A percentile compares a stretch with the other conserved stretches of the same genome.
Conservation (phyloP, 2,113 vertebrate genomes). For the Oenanthe melanoleuca region DNA sequence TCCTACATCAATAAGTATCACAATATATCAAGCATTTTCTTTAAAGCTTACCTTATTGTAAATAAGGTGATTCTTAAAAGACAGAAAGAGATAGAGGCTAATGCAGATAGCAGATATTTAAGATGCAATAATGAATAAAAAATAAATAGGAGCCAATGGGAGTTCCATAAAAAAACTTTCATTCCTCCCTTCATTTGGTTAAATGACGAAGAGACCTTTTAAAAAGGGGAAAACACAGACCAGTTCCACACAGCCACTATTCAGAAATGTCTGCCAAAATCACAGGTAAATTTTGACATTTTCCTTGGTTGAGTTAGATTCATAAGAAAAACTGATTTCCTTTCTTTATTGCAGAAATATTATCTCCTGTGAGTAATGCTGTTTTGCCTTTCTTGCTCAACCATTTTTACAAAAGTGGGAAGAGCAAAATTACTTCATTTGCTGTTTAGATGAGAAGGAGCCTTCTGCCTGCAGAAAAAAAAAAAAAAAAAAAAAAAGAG, state of each 20-base stretch:
- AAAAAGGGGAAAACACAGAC: not conserved
- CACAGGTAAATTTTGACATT: not conserved
- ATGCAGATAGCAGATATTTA: not conserved
- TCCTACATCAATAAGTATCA: not conserved
- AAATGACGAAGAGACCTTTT: not conserved
- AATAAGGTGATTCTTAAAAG: not conserved
- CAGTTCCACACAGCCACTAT: not conserved
- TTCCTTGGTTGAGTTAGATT: not conserved
- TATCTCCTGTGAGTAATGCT: not conserved
- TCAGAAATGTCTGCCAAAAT: not conserved
- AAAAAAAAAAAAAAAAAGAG: too few species aligned
- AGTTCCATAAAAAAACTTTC: not conserved
- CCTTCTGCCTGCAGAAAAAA: not conserved
- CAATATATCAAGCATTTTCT: not conserved
- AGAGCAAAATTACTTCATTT: not conserved
- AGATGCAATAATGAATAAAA: not conserved
- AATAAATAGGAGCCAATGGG: not conserved
- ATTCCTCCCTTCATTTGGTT: not conserved
- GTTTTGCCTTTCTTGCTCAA: not conserved
- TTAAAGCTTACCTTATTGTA: not conserved
- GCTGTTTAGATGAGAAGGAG: not conserved
- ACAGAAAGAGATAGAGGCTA: not conserved
- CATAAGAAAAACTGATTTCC: not conserved
- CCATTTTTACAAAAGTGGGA: not conserved
- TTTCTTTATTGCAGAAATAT: not conserved